phyloP scores from a whole-genome alignment of 2,888 invertebrate genomes.

The Phyllotreta striolata region DNA sequence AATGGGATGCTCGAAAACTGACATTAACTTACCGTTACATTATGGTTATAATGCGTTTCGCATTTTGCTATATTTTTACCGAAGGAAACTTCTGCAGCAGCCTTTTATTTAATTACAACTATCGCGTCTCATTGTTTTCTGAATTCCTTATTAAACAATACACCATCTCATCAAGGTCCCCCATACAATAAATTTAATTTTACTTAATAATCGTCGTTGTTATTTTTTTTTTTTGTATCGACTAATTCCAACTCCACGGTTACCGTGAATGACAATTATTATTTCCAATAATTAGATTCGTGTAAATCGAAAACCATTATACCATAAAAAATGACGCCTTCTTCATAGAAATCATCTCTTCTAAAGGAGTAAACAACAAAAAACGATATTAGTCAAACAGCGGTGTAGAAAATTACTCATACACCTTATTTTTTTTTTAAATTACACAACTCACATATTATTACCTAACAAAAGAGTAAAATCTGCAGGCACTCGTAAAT shows the following conservation, averaged over 20 bases:
- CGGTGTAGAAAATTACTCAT: conserved; percentile 8
- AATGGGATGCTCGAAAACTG: conserved; percentile 20
- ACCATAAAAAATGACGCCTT: conserved; percentile 27
- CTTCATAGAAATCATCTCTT: conserved; percentile 19
- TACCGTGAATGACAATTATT: conserved; percentile 37
- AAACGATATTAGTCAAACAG: conserved; percentile 22
- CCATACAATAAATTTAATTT: conserved; percentile 6
- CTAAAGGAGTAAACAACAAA: conserved; percentile 24
- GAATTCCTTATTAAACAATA: conserved; percentile 4
- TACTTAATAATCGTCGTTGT: conserved; percentile 9
- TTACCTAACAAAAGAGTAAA: conserved; percentile 1
- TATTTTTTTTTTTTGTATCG: conserved; percentile 7
- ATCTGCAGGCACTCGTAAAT: too few species aligned
- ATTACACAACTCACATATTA: neutral
- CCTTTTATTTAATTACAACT: conserved; percentile 5
- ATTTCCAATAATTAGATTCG: conserved; percentile 34
- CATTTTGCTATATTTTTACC: conserved; percentile 23
- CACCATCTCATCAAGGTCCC: conserved; percentile 6
- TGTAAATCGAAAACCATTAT: conserved; percentile 37
- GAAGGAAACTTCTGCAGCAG: conserved; percentile 7
- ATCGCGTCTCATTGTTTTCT: neutral
- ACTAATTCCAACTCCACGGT: conserved; percentile 13
- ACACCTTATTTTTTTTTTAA: too few species aligned
- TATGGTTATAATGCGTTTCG: conserved; percentile 22
- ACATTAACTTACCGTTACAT: conserved; percentile 26